Percentiles rank a stretch among this genome's conserved stretches.
Evolutionary conservation across 2,888 invertebrate species (phyloP).

Genomic region (Cantharis flavilabris): DNA sequence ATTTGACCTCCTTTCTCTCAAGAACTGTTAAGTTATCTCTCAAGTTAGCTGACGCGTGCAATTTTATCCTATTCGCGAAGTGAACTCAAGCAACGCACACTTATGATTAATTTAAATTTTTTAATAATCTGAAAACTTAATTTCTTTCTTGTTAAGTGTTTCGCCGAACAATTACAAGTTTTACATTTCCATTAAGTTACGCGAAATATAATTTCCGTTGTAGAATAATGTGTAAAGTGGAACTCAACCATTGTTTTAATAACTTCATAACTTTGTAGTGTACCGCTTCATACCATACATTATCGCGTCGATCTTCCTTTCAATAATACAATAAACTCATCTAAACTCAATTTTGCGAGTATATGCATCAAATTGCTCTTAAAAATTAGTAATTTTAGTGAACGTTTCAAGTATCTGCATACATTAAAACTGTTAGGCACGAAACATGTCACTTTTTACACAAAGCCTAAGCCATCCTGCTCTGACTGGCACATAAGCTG

Average conservation of each 20-base stretch:
- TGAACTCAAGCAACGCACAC: not conserved
- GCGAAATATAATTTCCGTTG: not conserved
- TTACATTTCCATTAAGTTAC: not conserved
- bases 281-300: not conserved
- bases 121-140: not conserved
- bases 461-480: not conserved
- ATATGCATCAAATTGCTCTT: not conserved
- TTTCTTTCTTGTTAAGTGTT: not conserved
- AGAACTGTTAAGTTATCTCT: too few species aligned
- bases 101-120: not conserved
- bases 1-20: too few species aligned
- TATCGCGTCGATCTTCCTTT: not conserved
- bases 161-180: not conserved
- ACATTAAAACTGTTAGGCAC: not conserved
- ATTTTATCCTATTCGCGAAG: too few species aligned
- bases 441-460: not conserved
- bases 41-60: too few species aligned
- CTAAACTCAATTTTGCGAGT: not conserved
- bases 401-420: too few species aligned
- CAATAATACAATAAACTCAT: not conserved
- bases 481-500: not conserved
- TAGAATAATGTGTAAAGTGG: not conserved
- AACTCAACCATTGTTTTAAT: not conserved
- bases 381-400: not conserved
- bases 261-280: not conserved